phyloP scores from a whole-genome alignment of 2,113 vertebrate genomes.

The Charina bottae region DNA sequence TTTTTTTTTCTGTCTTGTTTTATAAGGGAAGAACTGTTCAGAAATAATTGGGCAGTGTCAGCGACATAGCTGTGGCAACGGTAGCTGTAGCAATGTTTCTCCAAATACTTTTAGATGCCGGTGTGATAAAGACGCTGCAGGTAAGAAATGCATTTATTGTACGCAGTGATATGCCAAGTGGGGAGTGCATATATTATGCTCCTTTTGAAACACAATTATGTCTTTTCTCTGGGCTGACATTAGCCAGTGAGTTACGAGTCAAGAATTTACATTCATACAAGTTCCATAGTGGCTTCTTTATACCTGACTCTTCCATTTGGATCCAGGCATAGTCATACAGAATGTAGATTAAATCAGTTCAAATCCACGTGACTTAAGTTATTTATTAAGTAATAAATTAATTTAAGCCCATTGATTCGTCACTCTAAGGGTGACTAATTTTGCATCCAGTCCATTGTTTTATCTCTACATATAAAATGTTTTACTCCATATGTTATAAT shows the following conservation, averaged over 20 bases:
- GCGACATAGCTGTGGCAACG: constrained; percentile 69
- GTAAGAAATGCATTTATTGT: constrained; percentile 65
- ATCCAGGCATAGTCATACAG: neutral
- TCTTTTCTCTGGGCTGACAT: neutral
- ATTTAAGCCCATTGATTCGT: neutral
- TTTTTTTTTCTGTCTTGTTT: constrained; percentile 23
- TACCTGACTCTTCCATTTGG: neutral
- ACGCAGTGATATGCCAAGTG: neutral
- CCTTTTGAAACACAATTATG: neutral
- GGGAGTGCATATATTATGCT: neutral
- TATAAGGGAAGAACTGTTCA: constrained; percentile 80
- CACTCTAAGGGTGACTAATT: neutral
- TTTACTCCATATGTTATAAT: neutral
- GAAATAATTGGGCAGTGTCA: constrained; percentile 79
- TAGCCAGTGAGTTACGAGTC: neutral
- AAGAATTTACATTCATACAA: neutral
- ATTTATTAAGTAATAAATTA: neutral
- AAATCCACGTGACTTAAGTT: neutral
- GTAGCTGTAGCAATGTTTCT: constrained; percentile 71
- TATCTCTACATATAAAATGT: neutral
- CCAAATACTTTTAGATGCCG: constrained; percentile 75
- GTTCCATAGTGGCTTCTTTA: neutral
- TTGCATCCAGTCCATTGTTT: neutral
- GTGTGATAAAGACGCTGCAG: constrained; percentile 73
- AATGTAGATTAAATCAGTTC: neutral